These are phyloP conservation scores for Scotopteryx bipunctaria DNA, from an alignment of 2,888 invertebrate species.

Conservation along the genomic window DNA sequence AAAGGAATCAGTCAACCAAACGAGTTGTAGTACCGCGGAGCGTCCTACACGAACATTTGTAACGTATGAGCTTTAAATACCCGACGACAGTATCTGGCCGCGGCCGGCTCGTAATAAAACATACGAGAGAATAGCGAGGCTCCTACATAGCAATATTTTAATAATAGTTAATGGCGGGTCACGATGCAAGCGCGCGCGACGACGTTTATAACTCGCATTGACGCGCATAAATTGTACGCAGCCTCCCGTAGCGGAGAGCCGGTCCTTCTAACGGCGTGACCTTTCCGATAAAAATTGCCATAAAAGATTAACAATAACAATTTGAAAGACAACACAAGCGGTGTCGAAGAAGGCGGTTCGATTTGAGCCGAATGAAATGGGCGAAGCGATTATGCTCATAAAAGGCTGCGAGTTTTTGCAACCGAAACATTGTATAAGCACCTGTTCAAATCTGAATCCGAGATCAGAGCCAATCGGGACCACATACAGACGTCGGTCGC, in stretches of 20 bases:
- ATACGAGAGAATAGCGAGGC: slow-evolving; percentile 76
- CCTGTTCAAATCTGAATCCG: slow-evolving; percentile 61
- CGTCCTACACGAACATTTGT: slow-evolving; percentile 75
- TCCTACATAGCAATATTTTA: slow-evolving; percentile 80
- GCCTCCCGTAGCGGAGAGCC: slow-evolving; percentile 60
- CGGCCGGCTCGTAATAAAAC: slow-evolving; percentile 72
- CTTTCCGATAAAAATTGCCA: slow-evolving; percentile 58
- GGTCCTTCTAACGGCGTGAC: slow-evolving; percentile 47
- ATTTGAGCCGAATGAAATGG: slow-evolving; percentile 55
- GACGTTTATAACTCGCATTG: slow-evolving; percentile 79
- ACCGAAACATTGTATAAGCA: slow-evolving; percentile 62
- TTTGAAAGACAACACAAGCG: slow-evolving; percentile 27
- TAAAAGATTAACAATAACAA: slow-evolving; percentile 51
- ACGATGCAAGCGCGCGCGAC: slow-evolving; percentile 69
- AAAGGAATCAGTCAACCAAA: slow-evolving; percentile 55
- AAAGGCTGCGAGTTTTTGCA: slow-evolving; percentile 60
- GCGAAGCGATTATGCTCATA: slow-evolving; percentile 59
- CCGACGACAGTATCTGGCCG: slow-evolving; percentile 76
- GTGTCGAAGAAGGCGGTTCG: slow-evolving; percentile 33
- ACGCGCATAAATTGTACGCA: slow-evolving; percentile 68
- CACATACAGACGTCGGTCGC: slow-evolving; percentile 75
- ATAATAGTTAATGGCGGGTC: slow-evolving; percentile 81
- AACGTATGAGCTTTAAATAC: slow-evolving; percentile 77
- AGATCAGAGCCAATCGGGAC: slow-evolving; percentile 57
- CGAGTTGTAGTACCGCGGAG: slow-evolving; percentile 49